Conservation (phyloP, 1,140 invertebrate species). For the Zaprionus vittiger region DNA sequence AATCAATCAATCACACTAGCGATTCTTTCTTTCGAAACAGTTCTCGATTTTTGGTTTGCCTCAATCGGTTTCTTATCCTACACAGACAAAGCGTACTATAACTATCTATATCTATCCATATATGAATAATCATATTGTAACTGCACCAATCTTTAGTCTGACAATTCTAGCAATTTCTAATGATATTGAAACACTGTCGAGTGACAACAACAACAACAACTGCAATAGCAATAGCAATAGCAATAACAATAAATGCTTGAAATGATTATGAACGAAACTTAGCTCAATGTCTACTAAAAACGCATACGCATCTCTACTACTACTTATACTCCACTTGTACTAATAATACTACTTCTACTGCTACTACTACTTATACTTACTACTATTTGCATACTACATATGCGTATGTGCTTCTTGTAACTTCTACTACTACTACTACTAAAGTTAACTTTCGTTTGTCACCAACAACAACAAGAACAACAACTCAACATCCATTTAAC, state of each 20-base stretch:
- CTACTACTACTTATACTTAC: conserved; percentile 51
- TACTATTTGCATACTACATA: conserved; percentile 68
- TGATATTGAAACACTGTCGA: conserved; percentile 50
- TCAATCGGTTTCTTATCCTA: conserved; percentile 15
- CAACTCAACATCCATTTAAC: conserved; percentile 57
- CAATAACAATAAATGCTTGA: conserved; percentile 60
- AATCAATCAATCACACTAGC: conserved; percentile 12
- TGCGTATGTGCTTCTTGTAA: conserved; percentile 82
- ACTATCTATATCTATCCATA: conserved; percentile 54
- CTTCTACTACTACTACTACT: conserved; percentile 19
- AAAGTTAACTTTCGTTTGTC: conserved; percentile 41
- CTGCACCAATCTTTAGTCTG: conserved; percentile 78
- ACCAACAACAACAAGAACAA: conserved; percentile 34
- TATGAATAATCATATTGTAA: conserved; percentile 37
- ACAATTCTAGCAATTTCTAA: conserved; percentile 58
- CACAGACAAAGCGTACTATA: conserved; percentile 22
- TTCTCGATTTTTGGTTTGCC: conserved; percentile 5
- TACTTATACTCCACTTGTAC: conserved; percentile 37
- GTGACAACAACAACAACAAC: conserved; percentile 50
- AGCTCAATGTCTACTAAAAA: conserved; percentile 78
- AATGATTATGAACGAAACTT: conserved; percentile 65
- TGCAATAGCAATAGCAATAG: conserved; percentile 28
- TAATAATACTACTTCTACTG: conserved; percentile 52
- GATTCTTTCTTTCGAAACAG: conserved; percentile 12
- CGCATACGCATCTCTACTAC: conserved; percentile 51